Base-by-base conservation (phyloP, 2,888 invertebrate genomes). In the Hetaerina titia region DNA sequence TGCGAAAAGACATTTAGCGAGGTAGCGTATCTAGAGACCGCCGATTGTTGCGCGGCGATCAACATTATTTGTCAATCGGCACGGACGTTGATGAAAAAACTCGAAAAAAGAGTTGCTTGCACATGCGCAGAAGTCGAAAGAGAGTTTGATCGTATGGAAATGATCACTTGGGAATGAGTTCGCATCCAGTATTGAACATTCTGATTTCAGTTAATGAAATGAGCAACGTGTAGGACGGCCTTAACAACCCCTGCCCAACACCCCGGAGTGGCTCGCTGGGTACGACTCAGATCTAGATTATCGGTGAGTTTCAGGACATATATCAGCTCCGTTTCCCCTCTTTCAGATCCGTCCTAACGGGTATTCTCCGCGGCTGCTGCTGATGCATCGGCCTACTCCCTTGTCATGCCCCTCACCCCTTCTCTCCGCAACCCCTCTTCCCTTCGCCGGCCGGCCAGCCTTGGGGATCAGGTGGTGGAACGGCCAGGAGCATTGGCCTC, bases 391-490 rank as follows among this genome's bases (percentile, higher is more conserved):
- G 69, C 69, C 69, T n/a, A 69, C 19, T 69, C 69, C n/a, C 69
- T 22, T 69, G 69, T 69, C n/a, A 19, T 69, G 2, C 69, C n/a
- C 69, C 22, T 5, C 11, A 15, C 60, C 0, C 60, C 60, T 5
- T 0, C 69, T 9, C 9, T n/a, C 6, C 7, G 5, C 7, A 19
- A 6, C 6, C n/a, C 22, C n/a, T 2, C 7, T 22, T n/a, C n/a
- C 69, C n/a, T 7, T n/a, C 69, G 0, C n/a, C 22, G 5, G 7
- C 69, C 5, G 19, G 2, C 22, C 19, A 2, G 5, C 63, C 19
- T 69, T 17, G 69, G 69, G 69, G 69, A 69, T 69, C 69, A 69
- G 69, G 69, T 69, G 69, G 69, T 69, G 69, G 69, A 69, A 69
- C 69, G 69, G 69, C 22, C 22, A 69, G 69, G 69, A 69, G 69